Base-by-base conservation (phyloP, 2,888 invertebrate species). In the Cephus pygmeus region DNA sequence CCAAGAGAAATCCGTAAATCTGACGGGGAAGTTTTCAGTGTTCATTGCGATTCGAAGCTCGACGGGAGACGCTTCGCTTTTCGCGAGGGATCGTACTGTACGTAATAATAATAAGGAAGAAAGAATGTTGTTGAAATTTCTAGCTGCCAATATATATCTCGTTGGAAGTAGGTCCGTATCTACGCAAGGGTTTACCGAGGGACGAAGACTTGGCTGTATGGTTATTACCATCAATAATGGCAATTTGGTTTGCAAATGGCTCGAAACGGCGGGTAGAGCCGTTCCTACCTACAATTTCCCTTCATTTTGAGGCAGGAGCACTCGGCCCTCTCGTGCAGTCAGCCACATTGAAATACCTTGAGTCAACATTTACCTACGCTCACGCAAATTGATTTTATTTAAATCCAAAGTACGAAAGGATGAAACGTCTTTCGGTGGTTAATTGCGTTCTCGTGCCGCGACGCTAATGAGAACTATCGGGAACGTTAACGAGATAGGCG, bases 201-300 rank as follows among this genome's bases (percentile, higher is more conserved):
- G 69, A 77, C 30, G 69, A 75, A 78, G 81, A 83, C 86, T 85
- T 84, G 85, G 87, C 87, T 89, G 89, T 90, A 89, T 88, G 88
- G 89, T 90, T 90, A 90, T 90, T 90, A 90, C 90, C 90, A 90
- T 90, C 89, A 90, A 90, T 90, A 90, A 90, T 90, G 89, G 89
- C 90, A 90, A 90, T 90, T 90, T 90, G 90, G 90, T 89, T 90
- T 90, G 90, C 89, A 90, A 90, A 90, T 90, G 85, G 83, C 80
- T 87, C 83, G 85, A 85, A 87, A 86, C 87, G 87, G 84, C 85
- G 84, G 85, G 86, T 85, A 85, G 86, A 86, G 82, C 85, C 86
- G 87, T 88, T 88, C 85, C 88, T 88, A 87, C 85, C 88, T 89
- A 89, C 88, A 88, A 90, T 90, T 90, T 90, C 89, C 88, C 89